Evolutionary conservation across 1,140 invertebrate genomes (phyloP), one percentile per base, ranked within the genome.

Genomic region (Drosophila elegans): DNA sequence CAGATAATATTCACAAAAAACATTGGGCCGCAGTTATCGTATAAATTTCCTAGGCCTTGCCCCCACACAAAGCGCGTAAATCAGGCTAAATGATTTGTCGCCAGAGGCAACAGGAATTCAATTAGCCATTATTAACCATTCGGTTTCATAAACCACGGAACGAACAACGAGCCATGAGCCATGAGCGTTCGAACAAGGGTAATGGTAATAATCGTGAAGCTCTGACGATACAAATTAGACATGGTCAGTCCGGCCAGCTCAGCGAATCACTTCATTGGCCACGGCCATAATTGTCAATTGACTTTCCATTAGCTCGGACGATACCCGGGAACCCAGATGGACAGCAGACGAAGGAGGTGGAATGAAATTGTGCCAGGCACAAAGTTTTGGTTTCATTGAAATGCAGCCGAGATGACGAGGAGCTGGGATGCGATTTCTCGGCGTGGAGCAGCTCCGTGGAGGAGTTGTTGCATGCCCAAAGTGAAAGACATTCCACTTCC

Each of bases 231-330:
- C 82, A 79, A 77, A 88, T 86, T 86, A 61, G 76, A 79, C 66
- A 69, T 80, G 83, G 84, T 54, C 80, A 73, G 84, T 80, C 66
- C 53, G 79, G 72, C 64, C 52, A 55, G 79, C 71, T 60, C 48
- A 66, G 45, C 79, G 84, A 91, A 89, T 91, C 84, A 86, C 74
- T 90, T 83, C 72, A 91, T 78, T 85, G 84, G 80, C 83, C 76
- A 88, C 74, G 80, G 73, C 62, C 84, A 90, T 90, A 90, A 91
- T 90, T 91, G 85, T 91, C 90, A 91, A 91, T 91, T 91, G 90
- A 91, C 89, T 91, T 91, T 90, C 90, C 77, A 91, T 83, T 86
- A 79, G 75, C 72, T 86, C 64, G 71, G 83, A 76, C 77, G 79
- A 76, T 88, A 46, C 53, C 38, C 45, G 29, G 52, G 51, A 57